Conservation (phyloP, 2,888 invertebrate genomes). For the Agapostemon virescens region DNA sequence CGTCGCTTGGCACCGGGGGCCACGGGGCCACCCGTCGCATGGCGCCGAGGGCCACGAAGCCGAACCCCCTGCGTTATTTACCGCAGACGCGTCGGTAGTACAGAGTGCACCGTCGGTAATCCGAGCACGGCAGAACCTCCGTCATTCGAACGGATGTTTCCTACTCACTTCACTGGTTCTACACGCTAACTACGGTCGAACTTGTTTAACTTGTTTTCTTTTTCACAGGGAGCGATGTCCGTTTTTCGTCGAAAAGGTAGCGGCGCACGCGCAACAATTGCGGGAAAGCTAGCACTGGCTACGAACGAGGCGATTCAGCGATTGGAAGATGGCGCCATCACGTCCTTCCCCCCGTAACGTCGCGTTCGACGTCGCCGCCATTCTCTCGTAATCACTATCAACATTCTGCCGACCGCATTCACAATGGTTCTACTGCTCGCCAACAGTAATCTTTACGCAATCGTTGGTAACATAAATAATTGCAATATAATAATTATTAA, state of each 20-base stretch:
- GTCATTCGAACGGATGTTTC: not conserved
- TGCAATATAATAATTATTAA: no score
- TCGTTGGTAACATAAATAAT: no score
- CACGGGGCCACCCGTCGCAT: no score
- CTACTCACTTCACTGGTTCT: not conserved
- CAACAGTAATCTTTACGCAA: no score
- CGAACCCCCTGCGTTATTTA: not conserved
- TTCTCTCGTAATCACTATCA: no score
- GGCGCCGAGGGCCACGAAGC: not conserved
- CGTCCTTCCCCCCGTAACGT: not conserved
- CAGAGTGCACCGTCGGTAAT: not conserved
- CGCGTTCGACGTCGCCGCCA: not conserved
- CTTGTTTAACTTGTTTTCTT: no score
- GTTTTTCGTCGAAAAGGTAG: not conserved
- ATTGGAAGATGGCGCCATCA: not conserved
- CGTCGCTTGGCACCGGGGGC: not conserved
- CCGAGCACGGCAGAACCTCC: constrained; percentile 14
- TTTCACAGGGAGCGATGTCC: not conserved
- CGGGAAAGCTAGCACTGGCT: constrained; percentile 1
- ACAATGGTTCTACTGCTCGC: no score
- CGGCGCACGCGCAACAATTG: not conserved
- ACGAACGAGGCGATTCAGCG: constrained; percentile 2
- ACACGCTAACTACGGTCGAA: not conserved
- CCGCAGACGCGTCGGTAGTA: not conserved
- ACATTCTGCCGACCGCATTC: no score